These are phyloP conservation scores for Drosophila saltans DNA, from an alignment of 1,140 invertebrate species.

Conservation along the genomic window DNA sequence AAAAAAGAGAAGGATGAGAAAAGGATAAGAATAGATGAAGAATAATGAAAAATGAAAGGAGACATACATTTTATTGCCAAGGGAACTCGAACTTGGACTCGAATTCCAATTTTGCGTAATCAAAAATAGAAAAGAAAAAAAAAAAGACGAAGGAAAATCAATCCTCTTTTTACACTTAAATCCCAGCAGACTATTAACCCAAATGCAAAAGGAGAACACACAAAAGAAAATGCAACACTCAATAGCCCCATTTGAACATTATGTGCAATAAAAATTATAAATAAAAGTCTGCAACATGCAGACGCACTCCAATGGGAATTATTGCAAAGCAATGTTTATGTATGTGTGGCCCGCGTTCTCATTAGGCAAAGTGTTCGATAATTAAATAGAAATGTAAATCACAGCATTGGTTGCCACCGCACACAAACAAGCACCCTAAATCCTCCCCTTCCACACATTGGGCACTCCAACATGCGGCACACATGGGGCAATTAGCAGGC, in stretches of 20 bases:
- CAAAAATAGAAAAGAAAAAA: constrained; percentile 14
- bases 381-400: constrained; percentile 60
- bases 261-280: constrained; percentile 67
- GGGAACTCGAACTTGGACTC: not conserved
- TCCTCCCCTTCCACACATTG: not conserved
- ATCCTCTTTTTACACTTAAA: constrained; percentile 4
- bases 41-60: not conserved
- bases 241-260: constrained; percentile 60
- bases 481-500: constrained; percentile 55
- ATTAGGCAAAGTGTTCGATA: constrained; percentile 65
- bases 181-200: constrained; percentile 56
- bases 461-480: not conserved
- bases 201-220: constrained; percentile 43
- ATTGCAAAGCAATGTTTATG: constrained; percentile 41
- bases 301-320: constrained; percentile 11
- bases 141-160: constrained; percentile 26
- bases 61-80: not conserved
- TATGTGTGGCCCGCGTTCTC: constrained; percentile 30
- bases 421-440: not conserved
- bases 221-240: constrained; percentile 58
- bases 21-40: not conserved
- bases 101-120: not conserved
- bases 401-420: constrained; percentile 23
- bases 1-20: not conserved
- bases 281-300: constrained; percentile 34